phyloP scores from a whole-genome alignment of 2,113 vertebrate genomes.

The Genyomyrus donnyi region DNA sequence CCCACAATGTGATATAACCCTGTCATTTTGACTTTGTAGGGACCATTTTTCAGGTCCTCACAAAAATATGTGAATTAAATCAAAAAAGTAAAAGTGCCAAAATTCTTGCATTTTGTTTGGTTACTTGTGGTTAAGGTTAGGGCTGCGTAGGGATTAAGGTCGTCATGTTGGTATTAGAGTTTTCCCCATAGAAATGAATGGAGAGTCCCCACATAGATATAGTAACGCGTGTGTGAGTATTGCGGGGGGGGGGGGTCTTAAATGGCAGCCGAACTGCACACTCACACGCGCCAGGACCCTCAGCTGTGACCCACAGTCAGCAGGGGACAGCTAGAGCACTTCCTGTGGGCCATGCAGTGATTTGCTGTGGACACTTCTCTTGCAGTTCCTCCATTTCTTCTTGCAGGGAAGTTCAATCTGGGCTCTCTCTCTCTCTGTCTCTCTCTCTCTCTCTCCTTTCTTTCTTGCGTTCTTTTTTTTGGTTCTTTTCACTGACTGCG shows the following conservation, averaged over 20 bases:
- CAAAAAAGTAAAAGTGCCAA: too few relatives aligned
- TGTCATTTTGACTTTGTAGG: too few relatives aligned
- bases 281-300: not conserved
- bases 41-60: too few relatives aligned
- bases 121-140: too few relatives aligned
- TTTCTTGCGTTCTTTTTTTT: not conserved
- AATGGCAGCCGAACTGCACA: not conserved
- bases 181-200: too few relatives aligned
- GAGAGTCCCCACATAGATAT: too few relatives aligned
- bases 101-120: too few relatives aligned
- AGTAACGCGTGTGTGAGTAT: not conserved
- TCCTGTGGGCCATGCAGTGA: not conserved
- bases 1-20: too few relatives aligned
- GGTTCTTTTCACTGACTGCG: constrained; percentile 1
- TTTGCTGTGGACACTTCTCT: not conserved
- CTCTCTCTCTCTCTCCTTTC: not conserved
- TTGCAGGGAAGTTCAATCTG: not conserved
- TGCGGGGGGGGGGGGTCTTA: not conserved
- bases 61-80: too few relatives aligned
- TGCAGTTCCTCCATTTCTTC: not conserved
- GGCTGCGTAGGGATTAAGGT: too few relatives aligned
- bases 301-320: not conserved
- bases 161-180: too few relatives aligned
- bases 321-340: not conserved
- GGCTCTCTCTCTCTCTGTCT: not conserved